Percentiles rank a stretch among this genome's conserved stretches.
These are phyloP conservation scores for Cremastinae sp. DNA, from an alignment of 2,888 invertebrate genomes.

Conservation along the genomic window DNA sequence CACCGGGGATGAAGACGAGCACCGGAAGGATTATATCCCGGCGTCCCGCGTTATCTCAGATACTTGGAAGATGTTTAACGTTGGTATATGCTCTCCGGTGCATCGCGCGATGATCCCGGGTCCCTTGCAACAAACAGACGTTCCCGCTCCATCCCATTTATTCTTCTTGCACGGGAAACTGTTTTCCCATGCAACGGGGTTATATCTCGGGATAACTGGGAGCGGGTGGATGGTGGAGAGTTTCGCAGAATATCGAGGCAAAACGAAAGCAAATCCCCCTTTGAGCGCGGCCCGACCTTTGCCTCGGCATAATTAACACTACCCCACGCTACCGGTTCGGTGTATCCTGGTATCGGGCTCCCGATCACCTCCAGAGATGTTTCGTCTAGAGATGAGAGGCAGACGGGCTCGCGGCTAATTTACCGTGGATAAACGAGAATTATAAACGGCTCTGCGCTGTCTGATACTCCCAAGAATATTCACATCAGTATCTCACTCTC, in stretches of 20 bases:
- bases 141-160: conserved; percentile 20
- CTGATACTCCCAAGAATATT: conserved; percentile 45
- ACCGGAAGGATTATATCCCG: too few species aligned
- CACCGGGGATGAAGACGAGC: conserved; percentile 44
- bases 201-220: conserved; percentile 13
- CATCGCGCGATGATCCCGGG: conserved; percentile 52
- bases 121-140: conserved; percentile 37
- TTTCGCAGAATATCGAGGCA: conserved; percentile 25
- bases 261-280: conserved; percentile 44
- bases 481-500: conserved; percentile 16
- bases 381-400: conserved; percentile 35
- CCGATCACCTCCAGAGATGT: conserved; percentile 51
- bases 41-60: too few species aligned
- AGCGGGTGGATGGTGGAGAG: not conserved
- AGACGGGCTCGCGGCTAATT: conserved; percentile 54
- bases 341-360: conserved; percentile 41
- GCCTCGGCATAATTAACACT: conserved; percentile 62
- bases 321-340: conserved; percentile 30
- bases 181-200: conserved; percentile 14
- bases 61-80: not conserved
- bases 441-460: conserved; percentile 56
- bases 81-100: too few species aligned
- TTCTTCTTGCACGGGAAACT: conserved; percentile 33
- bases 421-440: conserved; percentile 59
- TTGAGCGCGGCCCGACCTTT: conserved; percentile 61